These are phyloP conservation scores for Cotesia typhae DNA, from an alignment of 1,140 invertebrate genomes.

Conservation along the genomic window DNA sequence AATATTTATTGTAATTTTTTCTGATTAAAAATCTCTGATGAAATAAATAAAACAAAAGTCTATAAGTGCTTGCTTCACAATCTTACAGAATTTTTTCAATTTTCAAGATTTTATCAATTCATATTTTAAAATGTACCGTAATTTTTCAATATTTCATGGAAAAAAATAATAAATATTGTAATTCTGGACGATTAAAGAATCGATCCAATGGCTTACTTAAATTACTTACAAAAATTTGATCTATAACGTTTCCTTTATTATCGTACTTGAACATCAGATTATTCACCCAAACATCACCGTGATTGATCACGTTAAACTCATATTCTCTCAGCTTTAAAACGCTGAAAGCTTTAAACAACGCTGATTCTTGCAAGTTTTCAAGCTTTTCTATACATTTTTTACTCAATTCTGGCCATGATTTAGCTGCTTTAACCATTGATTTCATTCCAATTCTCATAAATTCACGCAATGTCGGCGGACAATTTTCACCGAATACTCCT, in stretches of 20 bases:
- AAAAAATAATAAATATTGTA: too few species aligned
- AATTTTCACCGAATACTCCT: slow-evolving; percentile 53
- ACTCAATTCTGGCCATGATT: slow-evolving; percentile 56
- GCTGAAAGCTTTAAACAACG: slow-evolving; percentile 49
- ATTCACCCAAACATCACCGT: slow-evolving; percentile 74
- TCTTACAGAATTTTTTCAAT: too few species aligned
- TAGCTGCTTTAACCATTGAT: slow-evolving; percentile 45
- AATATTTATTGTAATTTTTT: too few species aligned
- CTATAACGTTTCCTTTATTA: slow-evolving; percentile 57
- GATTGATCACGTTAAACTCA: slow-evolving; percentile 71
- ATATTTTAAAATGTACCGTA: too few species aligned
- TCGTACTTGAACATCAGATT: slow-evolving; percentile 74
- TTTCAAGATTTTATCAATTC: too few species aligned
- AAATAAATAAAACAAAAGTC: too few species aligned
- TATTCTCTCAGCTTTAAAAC: slow-evolving; percentile 49
- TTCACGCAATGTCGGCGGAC: slow-evolving; percentile 43
- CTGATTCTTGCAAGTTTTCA: slow-evolving; percentile 45
- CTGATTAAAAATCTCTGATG: too few species aligned
- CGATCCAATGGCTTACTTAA: background rate
- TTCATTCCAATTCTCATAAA: slow-evolving; percentile 49
- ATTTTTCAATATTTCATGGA: too few species aligned
- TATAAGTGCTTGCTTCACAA: too few species aligned
- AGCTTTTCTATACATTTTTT: slow-evolving; percentile 63
- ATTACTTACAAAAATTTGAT: slow-evolving; percentile 68
- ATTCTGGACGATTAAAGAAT: too few species aligned